Evolutionary conservation across 2,888 invertebrate genomes (phyloP), one percentile per base, ranked within the genome.

Genomic region (Apoda limacodes): DNA sequence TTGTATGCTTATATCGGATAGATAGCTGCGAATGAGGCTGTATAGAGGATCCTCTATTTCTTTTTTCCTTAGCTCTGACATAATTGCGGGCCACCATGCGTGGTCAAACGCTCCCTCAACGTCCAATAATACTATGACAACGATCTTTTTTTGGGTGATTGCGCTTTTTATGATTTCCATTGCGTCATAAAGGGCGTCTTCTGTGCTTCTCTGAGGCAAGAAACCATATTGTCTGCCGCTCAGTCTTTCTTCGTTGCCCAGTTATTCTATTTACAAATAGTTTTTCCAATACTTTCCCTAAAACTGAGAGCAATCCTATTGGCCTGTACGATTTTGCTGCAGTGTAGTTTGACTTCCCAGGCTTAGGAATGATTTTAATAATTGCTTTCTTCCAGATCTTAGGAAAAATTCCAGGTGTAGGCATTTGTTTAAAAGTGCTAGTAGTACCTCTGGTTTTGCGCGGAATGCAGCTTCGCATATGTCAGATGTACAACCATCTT

Each of bases 101-200:
- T n/a, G n/a, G n/a, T n/a, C 42, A 15, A 41, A 43, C n/a, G 43
- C 41, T 2, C 41, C 43, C 26, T 43, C 37, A 12, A 43, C 39
- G 21, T 43, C 43, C 9, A 40, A 23, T 2, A 35, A 39, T 2
- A 39, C 28, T 2, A 39, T 7, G 2, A 26, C 15, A 3, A 33
- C 32, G 3, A 40, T 22, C 22, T n/a, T n/a, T n/a, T n/a, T n/a
- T n/a, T n/a, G n/a, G n/a, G n/a, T n/a, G n/a, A n/a, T n/a, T n/a
- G n/a, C n/a, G n/a, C n/a, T n/a, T n/a, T 34, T 34, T 9, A 43
- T 22, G 7, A 24, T 19, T 2, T 25, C 13, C 2, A 37, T 21
- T 1, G 30, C 14, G 13, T n/a, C n/a, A n/a, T n/a, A n/a, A n/a
- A n/a, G n/a, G n/a, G n/a, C n/a, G n/a, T n/a, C n/a, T n/a, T n/a